Percentiles rank a stretch among this genome's conserved stretches.
Conservation (phyloP, 2,797 vertebrate genomes). For the Loris lydekkerianus region DNA sequence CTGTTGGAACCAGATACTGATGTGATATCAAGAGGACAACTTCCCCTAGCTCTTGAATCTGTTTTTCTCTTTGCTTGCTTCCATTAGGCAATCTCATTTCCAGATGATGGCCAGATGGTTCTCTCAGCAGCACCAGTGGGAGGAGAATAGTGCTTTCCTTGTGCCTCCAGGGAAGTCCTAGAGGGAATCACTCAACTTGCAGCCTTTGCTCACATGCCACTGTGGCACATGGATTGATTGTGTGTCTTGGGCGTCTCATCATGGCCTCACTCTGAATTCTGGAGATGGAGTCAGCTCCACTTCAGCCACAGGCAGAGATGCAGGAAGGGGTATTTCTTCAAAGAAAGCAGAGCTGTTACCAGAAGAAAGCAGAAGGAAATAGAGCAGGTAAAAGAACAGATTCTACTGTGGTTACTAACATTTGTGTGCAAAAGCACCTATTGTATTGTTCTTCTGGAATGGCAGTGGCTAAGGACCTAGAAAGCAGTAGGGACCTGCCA, state of each 20-base stretch:
- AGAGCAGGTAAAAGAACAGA: neutral
- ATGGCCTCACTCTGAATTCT: neutral
- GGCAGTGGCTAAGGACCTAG: neutral
- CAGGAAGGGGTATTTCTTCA: neutral
- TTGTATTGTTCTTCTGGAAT: neutral
- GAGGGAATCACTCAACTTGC: too few relatives aligned
- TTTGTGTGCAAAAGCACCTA: neutral
- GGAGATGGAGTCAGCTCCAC: too few relatives aligned
- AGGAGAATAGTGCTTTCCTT: neutral
- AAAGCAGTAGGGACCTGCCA: neutral
- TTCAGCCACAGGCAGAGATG: neutral
- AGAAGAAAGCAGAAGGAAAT: neutral
- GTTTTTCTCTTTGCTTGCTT: neutral
- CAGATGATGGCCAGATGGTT: neutral
- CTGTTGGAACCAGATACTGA: neutral
- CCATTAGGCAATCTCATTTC: neutral
- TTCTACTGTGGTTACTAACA: rapidly evolving
- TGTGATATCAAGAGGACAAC: neutral
- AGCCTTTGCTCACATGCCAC: rapidly evolving
- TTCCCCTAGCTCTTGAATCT: neutral
- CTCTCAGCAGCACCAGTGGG: neutral
- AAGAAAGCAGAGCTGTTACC: neutral
- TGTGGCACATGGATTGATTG: neutral
- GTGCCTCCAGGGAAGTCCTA: neutral
- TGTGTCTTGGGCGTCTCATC: neutral